phyloP scores from a whole-genome alignment of 2,797 vertebrate genomes.

The Hipposideros larvatus region DNA sequence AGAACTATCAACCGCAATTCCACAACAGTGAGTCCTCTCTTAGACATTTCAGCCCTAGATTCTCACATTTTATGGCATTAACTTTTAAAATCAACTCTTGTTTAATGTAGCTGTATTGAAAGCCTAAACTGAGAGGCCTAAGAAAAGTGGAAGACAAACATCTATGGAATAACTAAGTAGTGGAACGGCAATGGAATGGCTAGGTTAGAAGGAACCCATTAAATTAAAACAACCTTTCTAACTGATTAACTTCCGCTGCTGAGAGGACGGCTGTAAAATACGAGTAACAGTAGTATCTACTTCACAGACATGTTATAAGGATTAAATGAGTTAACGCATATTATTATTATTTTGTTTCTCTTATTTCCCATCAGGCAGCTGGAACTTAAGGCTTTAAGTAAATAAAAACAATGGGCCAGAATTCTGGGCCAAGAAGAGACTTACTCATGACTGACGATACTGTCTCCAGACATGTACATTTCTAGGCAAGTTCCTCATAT shows the following conservation, averaged over 20 bases:
- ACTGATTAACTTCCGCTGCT: not conserved
- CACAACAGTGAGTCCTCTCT: not conserved
- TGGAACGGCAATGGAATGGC: not conserved
- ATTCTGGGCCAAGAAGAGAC: slow-evolving; percentile 9
- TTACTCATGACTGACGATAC: not conserved
- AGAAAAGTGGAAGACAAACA: not conserved
- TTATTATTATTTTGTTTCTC: not conserved
- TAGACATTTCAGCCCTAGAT: not conserved
- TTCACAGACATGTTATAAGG: not conserved
- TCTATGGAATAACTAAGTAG: not conserved
- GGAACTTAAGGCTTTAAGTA: not conserved
- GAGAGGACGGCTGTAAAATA: not conserved
- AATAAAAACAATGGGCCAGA: not conserved
- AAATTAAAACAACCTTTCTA: not conserved
- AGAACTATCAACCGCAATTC: not conserved
- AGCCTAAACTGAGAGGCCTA: slow-evolving; percentile 9
- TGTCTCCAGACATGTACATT: not conserved
- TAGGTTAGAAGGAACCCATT: not conserved
- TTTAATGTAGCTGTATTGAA: not conserved
- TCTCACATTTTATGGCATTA: not conserved
- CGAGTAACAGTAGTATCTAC: not conserved
- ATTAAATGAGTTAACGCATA: not conserved
- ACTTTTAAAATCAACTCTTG: not conserved
- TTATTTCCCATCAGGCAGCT: not conserved
- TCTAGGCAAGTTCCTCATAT: not conserved